phyloP scores from a whole-genome alignment of 2,888 invertebrate species.

The Ernsta delagoae region DNA sequence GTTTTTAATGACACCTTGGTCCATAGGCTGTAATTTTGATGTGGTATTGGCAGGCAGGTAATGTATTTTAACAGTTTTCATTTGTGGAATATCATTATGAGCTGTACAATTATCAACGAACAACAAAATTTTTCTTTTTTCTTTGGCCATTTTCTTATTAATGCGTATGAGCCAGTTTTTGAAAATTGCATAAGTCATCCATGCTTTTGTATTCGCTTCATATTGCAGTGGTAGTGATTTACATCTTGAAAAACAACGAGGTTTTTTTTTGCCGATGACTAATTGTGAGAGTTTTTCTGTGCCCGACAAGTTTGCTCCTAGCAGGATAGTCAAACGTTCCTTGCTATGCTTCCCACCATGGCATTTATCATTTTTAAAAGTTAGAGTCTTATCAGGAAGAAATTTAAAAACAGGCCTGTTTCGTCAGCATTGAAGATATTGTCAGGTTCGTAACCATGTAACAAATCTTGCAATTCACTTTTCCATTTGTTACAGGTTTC shows the following conservation, averaged over 20 bases:
- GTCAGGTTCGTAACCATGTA: too few relatives aligned
- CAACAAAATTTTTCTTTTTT: constrained; percentile 44
- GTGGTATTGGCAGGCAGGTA: constrained; percentile 42
- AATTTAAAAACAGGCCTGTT: too few relatives aligned
- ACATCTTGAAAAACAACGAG: constrained; percentile 41
- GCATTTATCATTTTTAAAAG: too few relatives aligned
- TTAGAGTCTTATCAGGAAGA: too few relatives aligned
- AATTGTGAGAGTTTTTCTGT: constrained; percentile 20
- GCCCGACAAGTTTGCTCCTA: too few relatives aligned
- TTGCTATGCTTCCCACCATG: too few relatives aligned
- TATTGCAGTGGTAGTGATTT: constrained; percentile 37
- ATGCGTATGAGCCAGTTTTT: constrained; percentile 44
- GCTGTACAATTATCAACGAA: constrained; percentile 44
- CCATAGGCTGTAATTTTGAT: constrained; percentile 40
- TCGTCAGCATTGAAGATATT: too few relatives aligned
- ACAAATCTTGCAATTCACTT: too few relatives aligned
- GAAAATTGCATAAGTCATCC: constrained; percentile 42
- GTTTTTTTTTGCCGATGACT: constrained; percentile 42
- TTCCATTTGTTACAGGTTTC: not conserved
- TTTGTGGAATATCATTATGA: constrained; percentile 34
- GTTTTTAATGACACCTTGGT: constrained; percentile 41
- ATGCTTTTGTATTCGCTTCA: constrained; percentile 39
- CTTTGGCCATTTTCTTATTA: constrained; percentile 42
- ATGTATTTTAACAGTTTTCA: constrained; percentile 43
- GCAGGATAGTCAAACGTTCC: too few relatives aligned